These are phyloP conservation scores for Hiodon tergisus DNA, from an alignment of 2,113 vertebrate genomes.

Conservation along the genomic window DNA sequence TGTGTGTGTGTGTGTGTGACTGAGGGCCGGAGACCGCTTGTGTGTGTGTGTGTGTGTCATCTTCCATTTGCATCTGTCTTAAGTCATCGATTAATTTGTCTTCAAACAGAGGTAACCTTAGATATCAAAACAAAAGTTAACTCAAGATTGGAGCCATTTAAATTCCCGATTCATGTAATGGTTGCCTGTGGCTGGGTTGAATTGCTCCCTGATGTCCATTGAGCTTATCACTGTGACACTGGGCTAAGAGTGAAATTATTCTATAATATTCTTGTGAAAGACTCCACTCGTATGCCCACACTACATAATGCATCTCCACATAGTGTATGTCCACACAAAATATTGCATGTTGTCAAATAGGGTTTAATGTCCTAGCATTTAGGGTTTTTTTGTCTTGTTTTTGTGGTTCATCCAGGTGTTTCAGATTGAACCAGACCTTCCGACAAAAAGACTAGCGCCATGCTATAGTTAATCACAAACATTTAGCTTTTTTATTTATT, in stretches of 20 bases:
- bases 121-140: background rate
- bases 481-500: constrained; percentile 4
- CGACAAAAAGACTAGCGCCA: no score
- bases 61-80: no score
- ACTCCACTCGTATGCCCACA: background rate
- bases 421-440: background rate
- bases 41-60: no score
- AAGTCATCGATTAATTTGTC: background rate
- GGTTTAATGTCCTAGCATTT: background rate
- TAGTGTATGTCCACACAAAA: no score
- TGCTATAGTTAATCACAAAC: background rate
- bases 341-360: background rate
- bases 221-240: no score
- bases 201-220: background rate
- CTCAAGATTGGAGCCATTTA: background rate
- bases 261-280: background rate
- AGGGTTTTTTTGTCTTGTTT: no score
- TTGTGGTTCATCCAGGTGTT: background rate
- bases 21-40: no score
- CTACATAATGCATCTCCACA: background rate
- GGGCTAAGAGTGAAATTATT: background rate
- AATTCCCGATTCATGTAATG: background rate
- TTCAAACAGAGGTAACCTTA: background rate
- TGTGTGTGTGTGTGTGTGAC: no score
- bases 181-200: background rate